phyloP scores from a whole-genome alignment of 2,797 vertebrate species.

The Sebastes kiyomatsui region DNA sequence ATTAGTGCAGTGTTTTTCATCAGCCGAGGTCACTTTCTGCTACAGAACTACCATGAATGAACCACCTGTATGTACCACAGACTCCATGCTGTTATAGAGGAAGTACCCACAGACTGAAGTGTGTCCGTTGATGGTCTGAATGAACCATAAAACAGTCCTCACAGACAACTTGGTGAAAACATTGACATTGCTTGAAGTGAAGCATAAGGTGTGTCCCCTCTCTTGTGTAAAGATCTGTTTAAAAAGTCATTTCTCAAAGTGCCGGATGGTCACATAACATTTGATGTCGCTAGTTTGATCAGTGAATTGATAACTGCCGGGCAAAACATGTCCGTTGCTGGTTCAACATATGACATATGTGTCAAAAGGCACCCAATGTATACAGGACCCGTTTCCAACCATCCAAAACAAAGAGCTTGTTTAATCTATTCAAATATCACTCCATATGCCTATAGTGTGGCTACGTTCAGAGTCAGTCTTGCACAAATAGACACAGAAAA shows the following conservation, averaged over 20 bases:
- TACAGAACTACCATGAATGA: not conserved
- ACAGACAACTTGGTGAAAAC: not conserved
- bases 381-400: slow-evolving; percentile 16
- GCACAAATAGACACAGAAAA: slow-evolving; percentile 31
- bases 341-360: slow-evolving; percentile 5
- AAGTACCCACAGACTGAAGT: not conserved
- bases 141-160: not conserved
- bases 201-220: not conserved
- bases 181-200: not conserved
- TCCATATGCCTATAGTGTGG: slow-evolving; percentile 9
- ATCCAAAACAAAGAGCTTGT: slow-evolving; percentile 51
- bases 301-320: slow-evolving; percentile 45
- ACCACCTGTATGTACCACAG: not conserved
- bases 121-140: not conserved
- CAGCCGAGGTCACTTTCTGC: not conserved
- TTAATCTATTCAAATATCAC: slow-evolving; percentile 50
- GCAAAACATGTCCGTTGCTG: slow-evolving; percentile 34
- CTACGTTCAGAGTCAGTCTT: slow-evolving; percentile 12
- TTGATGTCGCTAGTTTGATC: slow-evolving; percentile 27
- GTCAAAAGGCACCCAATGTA: slow-evolving; percentile 1
- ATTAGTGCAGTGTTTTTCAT: not conserved
- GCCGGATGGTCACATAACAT: slow-evolving; percentile 9
- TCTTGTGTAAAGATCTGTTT: slow-evolving; percentile 5
- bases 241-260: slow-evolving; percentile 22
- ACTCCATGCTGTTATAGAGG: not conserved